Conservation (phyloP, 1,140 invertebrate species). For the Brachionus sp. region DNA sequence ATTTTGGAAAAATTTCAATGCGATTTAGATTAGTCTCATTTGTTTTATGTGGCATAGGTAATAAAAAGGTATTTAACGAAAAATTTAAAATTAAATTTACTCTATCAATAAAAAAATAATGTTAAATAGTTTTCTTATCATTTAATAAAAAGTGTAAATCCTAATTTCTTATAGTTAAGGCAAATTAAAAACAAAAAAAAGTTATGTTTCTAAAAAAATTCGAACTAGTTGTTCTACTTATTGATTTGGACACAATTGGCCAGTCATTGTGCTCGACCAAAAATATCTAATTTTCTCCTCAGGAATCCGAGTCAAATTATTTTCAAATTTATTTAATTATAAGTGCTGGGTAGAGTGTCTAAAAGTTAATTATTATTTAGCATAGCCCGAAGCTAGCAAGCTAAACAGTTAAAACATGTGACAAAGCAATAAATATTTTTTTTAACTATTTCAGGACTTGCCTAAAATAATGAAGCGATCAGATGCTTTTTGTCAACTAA, state of each 20-base stretch:
- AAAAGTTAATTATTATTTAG: background rate
- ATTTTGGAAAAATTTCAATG: background rate
- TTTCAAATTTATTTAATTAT: background rate
- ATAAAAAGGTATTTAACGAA: background rate
- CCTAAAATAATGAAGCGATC: background rate
- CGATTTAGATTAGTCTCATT: background rate
- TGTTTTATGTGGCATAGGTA: background rate
- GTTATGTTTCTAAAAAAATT: no score
- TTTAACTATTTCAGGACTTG: background rate
- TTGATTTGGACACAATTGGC: background rate
- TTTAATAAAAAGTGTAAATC: background rate
- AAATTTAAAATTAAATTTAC: background rate
- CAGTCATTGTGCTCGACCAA: background rate
- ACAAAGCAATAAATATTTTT: background rate
- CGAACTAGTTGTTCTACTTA: background rate
- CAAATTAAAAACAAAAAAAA: no score
- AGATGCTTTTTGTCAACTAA: constrained; percentile 7
- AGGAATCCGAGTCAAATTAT: background rate
- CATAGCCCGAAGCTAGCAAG: background rate
- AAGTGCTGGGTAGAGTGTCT: background rate
- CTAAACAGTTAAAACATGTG: background rate
- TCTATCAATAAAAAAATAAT: constrained; percentile 5
- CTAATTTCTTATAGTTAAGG: background rate
- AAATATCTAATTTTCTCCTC: background rate
- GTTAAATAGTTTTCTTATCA: background rate